A percentile compares a stretch with the other conserved stretches of the same genome.
Evolutionary conservation across 2,113 vertebrate genomes (phyloP).

Genomic region (Poecile atricapillus): DNA sequence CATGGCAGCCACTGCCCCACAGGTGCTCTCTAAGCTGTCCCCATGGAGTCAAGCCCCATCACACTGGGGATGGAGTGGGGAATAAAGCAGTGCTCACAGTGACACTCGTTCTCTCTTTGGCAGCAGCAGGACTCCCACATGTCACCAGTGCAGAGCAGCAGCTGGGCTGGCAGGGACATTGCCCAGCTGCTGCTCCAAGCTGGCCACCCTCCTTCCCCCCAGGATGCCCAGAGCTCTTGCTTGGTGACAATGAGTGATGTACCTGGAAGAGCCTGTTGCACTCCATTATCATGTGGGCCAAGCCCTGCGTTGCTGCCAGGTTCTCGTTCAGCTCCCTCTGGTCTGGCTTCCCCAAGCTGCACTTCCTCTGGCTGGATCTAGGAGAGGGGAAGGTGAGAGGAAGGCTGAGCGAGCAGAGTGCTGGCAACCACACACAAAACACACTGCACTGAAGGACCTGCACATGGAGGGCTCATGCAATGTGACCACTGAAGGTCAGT

Average conservation of each 20-base stretch:
- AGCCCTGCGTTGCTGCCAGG: slow-evolving; percentile 83
- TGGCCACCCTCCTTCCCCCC: background rate
- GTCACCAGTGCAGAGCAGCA: background rate
- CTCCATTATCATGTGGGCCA: slow-evolving; percentile 84
- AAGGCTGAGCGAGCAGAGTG: background rate
- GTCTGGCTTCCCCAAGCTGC: slow-evolving; percentile 83
- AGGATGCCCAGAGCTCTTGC: background rate
- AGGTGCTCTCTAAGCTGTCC: background rate
- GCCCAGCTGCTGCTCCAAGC: background rate
- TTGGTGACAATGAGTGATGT: background rate
- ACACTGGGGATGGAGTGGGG: fast-evolving
- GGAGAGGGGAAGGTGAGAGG: background rate
- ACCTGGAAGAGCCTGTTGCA: slow-evolving; percentile 84
- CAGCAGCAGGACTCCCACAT: background rate
- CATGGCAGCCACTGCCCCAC: background rate
- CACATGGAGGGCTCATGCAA: fast-evolving
- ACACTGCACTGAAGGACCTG: background rate
- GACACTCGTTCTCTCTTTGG: background rate
- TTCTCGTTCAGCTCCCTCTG: slow-evolving; percentile 87
- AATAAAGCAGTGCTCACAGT: background rate
- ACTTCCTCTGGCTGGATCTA: slow-evolving; percentile 81
- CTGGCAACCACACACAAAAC: background rate
- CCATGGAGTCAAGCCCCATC: background rate
- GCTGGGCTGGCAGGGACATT: background rate
- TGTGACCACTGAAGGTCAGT: fast-evolving